Conservation (phyloP, 2,888 invertebrate species). For the Anagyrus pseudococci region DNA sequence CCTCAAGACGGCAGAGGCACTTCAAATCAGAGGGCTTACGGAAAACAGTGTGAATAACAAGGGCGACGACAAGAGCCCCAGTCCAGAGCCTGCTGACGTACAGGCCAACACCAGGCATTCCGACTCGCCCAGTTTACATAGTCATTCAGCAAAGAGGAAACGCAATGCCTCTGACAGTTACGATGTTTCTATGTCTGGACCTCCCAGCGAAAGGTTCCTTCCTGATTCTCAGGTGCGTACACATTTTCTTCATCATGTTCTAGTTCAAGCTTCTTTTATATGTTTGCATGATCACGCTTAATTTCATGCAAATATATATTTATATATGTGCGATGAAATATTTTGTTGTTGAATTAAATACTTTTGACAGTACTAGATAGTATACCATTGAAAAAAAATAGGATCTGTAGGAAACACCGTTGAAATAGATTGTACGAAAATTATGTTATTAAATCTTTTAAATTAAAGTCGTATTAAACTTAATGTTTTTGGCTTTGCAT, state of each 20-base stretch:
- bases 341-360: no score
- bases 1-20: constrained; percentile 89
- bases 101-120: constrained; percentile 52
- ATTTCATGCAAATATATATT: no score
- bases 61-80: constrained; percentile 53
- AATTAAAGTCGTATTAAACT: no score
- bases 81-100: constrained; percentile 53
- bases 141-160: constrained; percentile 67
- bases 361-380: no score
- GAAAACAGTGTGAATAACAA: constrained; percentile 77
- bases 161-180: constrained; percentile 73
- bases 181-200: constrained; percentile 70
- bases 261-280: constrained; percentile 5
- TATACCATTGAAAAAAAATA: no score
- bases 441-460: no score
- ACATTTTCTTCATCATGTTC: neutral
- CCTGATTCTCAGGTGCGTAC: constrained; percentile 71
- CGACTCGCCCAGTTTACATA: constrained; percentile 54
- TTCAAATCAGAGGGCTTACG: constrained; percentile 88
- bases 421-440: no score
- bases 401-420: no score
- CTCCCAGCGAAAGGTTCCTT: constrained; percentile 71
- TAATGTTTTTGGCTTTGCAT: no score
- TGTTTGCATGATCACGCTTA: no score
- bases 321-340: no score